Evolutionary conservation across 2,113 vertebrate species (phyloP), one percentile per base, ranked within the genome.

Genomic region (Oriolus oriolus): DNA sequence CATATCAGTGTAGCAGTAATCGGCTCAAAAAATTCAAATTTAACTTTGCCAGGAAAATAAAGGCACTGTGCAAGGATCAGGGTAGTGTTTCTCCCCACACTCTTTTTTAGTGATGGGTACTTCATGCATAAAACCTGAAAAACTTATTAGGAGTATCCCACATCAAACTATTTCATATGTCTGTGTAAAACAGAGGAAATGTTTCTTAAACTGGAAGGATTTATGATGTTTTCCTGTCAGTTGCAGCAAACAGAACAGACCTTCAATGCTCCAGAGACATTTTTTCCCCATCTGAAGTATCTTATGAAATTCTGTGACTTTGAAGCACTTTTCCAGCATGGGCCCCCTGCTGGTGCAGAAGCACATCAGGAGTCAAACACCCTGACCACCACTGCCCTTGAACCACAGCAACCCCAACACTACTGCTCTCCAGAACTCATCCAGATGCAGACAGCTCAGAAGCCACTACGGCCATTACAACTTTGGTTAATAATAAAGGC

Each of bases 341-440:
- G 33, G 76, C 93, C 95, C 93, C 63, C 96, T 96, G 80, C 92
- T 81, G 80, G 95, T 45, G 24, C 79, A 86, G 28, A 22, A 63
- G 39, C 54, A 88, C 16, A 88, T 5, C 24, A 37, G 21, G 31
- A 59, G 42, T 16, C 56, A 70, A 30, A 17, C 39, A 53, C 26
- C 56, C 54, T 15, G 30, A 82, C 17, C 42, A 68, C 47, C 1
- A 1, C 14, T 57, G 35, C 37, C 64, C 68, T 47, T 52, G 27
- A 2, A 41, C 28, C 52, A 76, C 76, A 77, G 54, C 76, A 65
- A 57, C 28, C 11, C 28, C 3, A 74, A 12, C 19, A 47, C 9
- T 13, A 4, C 52, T 16, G n/a, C 39, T 47, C 42, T 24, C 18
- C 56, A 79, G 18, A 94, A 61, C 9, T 42, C 66, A 42, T 0